Base-by-base conservation (phyloP, 2,113 vertebrate species). In the Macroglossus sobrinus region DNA sequence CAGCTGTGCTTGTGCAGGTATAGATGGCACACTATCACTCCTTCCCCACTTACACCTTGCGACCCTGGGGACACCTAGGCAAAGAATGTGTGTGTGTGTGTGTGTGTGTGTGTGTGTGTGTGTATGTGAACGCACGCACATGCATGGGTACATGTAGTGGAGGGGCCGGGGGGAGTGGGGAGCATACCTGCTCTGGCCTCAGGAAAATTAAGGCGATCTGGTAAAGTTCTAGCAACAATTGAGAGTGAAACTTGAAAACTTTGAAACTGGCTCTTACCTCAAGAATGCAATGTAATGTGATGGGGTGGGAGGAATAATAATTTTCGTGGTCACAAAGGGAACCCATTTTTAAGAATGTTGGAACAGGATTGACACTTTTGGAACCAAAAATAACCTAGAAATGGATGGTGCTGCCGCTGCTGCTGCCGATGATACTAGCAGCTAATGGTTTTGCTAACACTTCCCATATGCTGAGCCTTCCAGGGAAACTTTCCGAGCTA, bases 11-110 rank as follows among this genome's bases (percentile, higher is more conserved):
- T 7, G 6, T 14, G 53, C 47, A 35, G 55, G 22, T 26, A 19
- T 21, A 1, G 57, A 53, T 2, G 6, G 7, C 24, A 21, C 3
- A 11, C 15, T 2, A 0, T 13, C 18, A 1, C 8, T 2, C n/a
- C 28, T 76, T 22, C 13, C 43, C 57, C 4, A 3, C 19, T 45
- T 3, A 7, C 12, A 35, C 6, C 55, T 6, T 4, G 7, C 50
- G 72, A 11, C 64, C 0, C 0, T 4, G 12, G n/a, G 64, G 47
- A 61, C 43, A n/a, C 10, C 59, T 13, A 30, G 45, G 50, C 30
- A 43, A 75, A 47, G 43, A 28, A 4, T n/a, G 13, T 10, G 35
- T 10, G n/a, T 30, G 8, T 50, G 21, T 47, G 28, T 24, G 4
- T 24, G 26, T 38, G 43, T 43, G 43, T 43, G 43, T 43, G 59